Base-by-base conservation (phyloP, 2,888 invertebrate species). In the Drosophila stalkeri region DNA sequence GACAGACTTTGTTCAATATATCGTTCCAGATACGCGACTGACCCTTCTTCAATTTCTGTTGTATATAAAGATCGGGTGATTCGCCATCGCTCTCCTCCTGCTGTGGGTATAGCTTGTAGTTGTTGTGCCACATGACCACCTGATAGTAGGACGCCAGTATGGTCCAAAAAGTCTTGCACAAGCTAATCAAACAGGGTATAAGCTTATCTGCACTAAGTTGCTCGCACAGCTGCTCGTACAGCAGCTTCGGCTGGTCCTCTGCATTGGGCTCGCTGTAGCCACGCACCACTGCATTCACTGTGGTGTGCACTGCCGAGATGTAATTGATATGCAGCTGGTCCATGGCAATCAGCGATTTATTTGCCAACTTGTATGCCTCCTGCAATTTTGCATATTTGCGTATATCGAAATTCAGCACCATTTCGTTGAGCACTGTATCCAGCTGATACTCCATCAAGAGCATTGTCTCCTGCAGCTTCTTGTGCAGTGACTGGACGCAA, bases 321-420 rank as follows among this genome's bases (percentile, higher is more conserved):
- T 98, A 98, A 92, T 99, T 98, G 95, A 99, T 98, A 82, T 98
- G 97, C 12, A 99, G 93, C 92, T 98, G 98, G 92, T 99, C 99
- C 95, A 98, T 97, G 0, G 98, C 98, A 3, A 96, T 96, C 93
- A 98, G 96, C 0, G 97, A 97, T 93, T 99, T 99, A 1, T 98
- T 98, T 5, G 99, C 93, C 27, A 99, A 94, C 44, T 95, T 95
- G 91, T 98, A 99, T 0, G 99, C 99, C 80, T 95, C 95, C 90
- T 98, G 97, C 0, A 99, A 94, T 82, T 97, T 96, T 12, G 95
- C 94, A 91, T 99, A 99, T 8, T 96, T 95, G 14, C 94, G 94
- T 27, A 95, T 94, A 87, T 99, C 97, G 91, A 98, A 98, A 81
- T 95, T 95, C 64, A 95, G 95, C 16, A 92, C 92, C 91, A 93